Base-by-base conservation (phyloP, 2,888 invertebrate species). In the Cataglyphis albicans region DNA sequence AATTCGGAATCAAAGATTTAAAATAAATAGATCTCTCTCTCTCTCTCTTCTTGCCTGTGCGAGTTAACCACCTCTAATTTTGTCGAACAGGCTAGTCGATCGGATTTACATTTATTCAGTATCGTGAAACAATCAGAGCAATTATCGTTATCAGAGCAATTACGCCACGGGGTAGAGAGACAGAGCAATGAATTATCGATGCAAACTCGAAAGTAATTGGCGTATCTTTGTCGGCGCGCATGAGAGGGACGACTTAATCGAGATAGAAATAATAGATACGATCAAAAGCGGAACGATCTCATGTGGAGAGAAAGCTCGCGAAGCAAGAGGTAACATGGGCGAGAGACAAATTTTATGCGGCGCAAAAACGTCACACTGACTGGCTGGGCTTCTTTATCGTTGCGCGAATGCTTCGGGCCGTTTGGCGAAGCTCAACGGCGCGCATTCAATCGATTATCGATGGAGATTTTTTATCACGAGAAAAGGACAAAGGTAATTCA, bases 401-500 rank as follows among this genome's bases (percentile, higher is more conserved):
- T 78, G 82, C 55, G 81, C 63, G 76, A 72, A 82, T 75, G 61
- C 75, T 78, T 57, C 65, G 75, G 18, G 38, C 41, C 52, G 72
- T 87, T 84, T 76, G 82, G 65, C 76, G 44, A 67, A 75, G 63
- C 73, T 83, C 48, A 75, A 84, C 68, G 76, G 55, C 65, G 76
- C 68, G 41, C 76, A 41, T 18, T 59, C 81, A 87, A 87, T 85
- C 78, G 87, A 87, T 87, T 87, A 84, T 85, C 85, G 78, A 86
- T 82, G 81, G 61, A 52, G 44, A 18, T 55, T 61, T 55, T 55
- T 59, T 57, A 63, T 35, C 68, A 67, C 65, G 84, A 87, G 75
- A 86, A 84, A 75, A 86, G 84, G 82, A 84, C 83, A 85, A 87
- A 85, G 87, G 78, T 87, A 86, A 86, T 86, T 76, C 74, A 70